These are phyloP conservation scores for Tillus elongatus DNA, from an alignment of 2,888 invertebrate genomes.

Conservation along the genomic window DNA sequence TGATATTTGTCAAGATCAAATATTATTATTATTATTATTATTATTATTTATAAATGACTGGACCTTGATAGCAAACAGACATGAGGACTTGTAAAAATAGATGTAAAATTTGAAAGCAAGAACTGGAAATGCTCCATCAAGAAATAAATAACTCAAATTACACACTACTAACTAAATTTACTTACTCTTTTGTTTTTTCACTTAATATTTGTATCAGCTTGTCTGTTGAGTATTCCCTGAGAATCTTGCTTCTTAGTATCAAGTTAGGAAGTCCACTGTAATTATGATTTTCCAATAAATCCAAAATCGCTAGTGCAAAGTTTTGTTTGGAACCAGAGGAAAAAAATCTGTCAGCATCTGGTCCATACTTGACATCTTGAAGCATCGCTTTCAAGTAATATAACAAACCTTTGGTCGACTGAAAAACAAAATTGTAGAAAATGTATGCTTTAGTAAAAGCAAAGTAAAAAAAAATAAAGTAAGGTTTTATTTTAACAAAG, in stretches of 20 bases:
- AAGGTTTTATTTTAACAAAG: no score
- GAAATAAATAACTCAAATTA: no score
- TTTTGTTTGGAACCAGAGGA: constrained; percentile 33
- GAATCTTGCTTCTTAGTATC: constrained; percentile 45
- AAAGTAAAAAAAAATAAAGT: no score
- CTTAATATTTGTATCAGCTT: constrained; percentile 44
- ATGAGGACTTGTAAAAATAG: no score
- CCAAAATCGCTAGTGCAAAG: constrained; percentile 40
- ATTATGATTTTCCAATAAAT: constrained; percentile 38
- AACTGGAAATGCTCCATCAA: no score
- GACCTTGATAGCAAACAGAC: no score
- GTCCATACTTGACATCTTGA: constrained; percentile 38
- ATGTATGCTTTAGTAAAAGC: neutral
- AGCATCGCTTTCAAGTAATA: constrained; percentile 38
- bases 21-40: no score
- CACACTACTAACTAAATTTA: no score
- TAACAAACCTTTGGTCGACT: constrained; percentile 37
- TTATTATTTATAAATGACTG: no score
- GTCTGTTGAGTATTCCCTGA: constrained; percentile 49
- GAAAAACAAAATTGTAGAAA: constrained; percentile 15
- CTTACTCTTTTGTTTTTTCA: constrained; percentile 30
- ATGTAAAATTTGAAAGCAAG: no score
- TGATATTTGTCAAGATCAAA: no score
- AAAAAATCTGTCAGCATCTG: constrained; percentile 43
- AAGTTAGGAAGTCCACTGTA: constrained; percentile 43